Evolutionary conservation across 2,888 invertebrate species (phyloP), one percentile per base, ranked within the genome.

Genomic region (Cryptus viduatorius): DNA sequence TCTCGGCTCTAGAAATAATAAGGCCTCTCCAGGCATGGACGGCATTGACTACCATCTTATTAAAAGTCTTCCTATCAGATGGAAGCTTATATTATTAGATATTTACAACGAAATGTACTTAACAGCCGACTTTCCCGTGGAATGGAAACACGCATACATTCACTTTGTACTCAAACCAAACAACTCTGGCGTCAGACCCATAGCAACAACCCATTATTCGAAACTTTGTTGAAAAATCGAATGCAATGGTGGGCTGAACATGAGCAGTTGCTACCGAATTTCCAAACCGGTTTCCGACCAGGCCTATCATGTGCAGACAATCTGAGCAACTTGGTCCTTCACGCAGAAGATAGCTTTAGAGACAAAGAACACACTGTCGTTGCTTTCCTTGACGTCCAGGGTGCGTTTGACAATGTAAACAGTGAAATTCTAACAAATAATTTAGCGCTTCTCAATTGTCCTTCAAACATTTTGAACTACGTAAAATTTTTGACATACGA

Each of bases 341-440:
- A 72, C 14, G 46, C 86, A 1, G 77, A 88, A n/a, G 69, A 85
- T 7, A 77, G 46, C 4, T 69, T 85, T 5, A 7, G 29, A 5
- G 65, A 81, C 0, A 80, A 50, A 29, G 29, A 82, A 4, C 78
- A 87, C 8, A 12, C 53, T 0, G 0, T 85, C 0, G 84, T 76
- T 5, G 83, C 61, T 4, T 87, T 87, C 53, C 56, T 88, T 0
- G 87, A 88, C 29, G 82, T 88, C 1, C 31, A 81, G 37, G 80
- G 79, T 0, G 87, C 87, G 0, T 88, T 88, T 29, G 88, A 86
- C 53, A 86, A 89, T 42, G 82, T 87, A 0, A 84, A 86, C n/a
- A 42, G 73, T 53, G 53, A 82, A 8, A 84, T 86, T 0, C 80
- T 87, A 24, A n/a, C 81, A 19, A 2, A 42, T 8, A 76, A 80